A percentile compares a stretch with the other conserved stretches of the same genome.
Evolutionary conservation across 2,888 invertebrate species (phyloP).

Genomic region (Hololepta plana): DNA sequence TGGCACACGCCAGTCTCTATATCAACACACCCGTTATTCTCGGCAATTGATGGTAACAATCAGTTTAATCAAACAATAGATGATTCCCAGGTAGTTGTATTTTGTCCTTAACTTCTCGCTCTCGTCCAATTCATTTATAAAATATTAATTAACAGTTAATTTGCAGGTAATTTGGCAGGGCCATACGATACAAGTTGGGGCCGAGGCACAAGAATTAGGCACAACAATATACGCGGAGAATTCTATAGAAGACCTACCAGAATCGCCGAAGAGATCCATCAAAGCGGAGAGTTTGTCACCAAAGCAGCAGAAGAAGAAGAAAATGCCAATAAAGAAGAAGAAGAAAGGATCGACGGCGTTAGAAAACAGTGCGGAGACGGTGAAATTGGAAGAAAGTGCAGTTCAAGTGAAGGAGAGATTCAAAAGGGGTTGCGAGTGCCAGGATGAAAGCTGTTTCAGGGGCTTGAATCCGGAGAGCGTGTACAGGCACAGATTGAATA

Average conservation of each 20-base stretch:
- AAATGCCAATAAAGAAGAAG: constrained; percentile 29
- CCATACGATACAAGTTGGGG: constrained; percentile 43
- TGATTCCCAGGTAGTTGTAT: constrained; percentile 24
- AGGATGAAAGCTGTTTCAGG: constrained; percentile 55
- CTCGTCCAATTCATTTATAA: too few relatives aligned
- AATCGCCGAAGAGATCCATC: too few relatives aligned
- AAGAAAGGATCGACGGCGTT: constrained; percentile 29
- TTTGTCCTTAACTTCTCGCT: too few relatives aligned
- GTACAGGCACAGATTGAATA: constrained; percentile 56
- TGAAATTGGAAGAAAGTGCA: constrained; percentile 52
- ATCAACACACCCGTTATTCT: constrained; percentile 25
- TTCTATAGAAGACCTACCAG: constrained; percentile 13
- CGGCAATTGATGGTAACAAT: constrained; percentile 21
- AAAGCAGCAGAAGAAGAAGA: constrained; percentile 14
- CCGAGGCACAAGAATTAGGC: too few relatives aligned
- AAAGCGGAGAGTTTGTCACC: neutral
- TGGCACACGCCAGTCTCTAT: constrained; percentile 42
- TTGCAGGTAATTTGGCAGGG: constrained; percentile 33
- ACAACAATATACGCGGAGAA: too few relatives aligned
- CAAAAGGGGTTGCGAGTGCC: constrained; percentile 56
- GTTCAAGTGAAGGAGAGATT: constrained; percentile 49
- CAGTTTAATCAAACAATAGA: constrained; percentile 25
- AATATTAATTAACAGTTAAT: constrained; percentile 3
- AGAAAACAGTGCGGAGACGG: constrained; percentile 33
- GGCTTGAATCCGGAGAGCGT: constrained; percentile 59